Evolutionary conservation across 2,797 vertebrate genomes (phyloP), one percentile per base, ranked within the genome.

Genomic region (Leucoraja ocellata): DNA sequence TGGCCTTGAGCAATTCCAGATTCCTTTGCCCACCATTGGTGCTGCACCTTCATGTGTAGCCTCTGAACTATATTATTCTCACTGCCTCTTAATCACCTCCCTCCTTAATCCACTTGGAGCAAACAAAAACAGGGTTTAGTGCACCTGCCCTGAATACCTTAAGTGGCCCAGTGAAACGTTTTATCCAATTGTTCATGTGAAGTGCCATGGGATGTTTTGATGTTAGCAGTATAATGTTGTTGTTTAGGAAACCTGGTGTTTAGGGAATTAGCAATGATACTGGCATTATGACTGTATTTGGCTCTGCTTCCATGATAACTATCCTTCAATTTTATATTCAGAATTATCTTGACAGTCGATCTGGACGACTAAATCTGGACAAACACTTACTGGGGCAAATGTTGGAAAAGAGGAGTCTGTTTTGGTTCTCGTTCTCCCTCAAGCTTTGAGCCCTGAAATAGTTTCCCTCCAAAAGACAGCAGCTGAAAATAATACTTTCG

Each of bases 401-500:
- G 90, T 28, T 25, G 25, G 39, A 54, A 73, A 10, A 2, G 13
- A 74, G 28, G 71, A n/a, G 18, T 58, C 46, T 92, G 54, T 32
- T 39, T 54, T 28, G 13, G 90, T 54, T 71, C 68, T 92, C 39
- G 13, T 46, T 76, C 71, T 92, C 68, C 46, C 39, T 92, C 23
- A 11, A 16, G 39, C 63, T 73, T 25, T 16, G 39, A 76, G 76
- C 71, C 39, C 46, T 92, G 21, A 73, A 46, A 46, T 46, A 4
- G 46, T 73, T 73, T 76, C 23, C 90, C 90, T 16, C 90, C 21
- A 23, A 76, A 39, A 71, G 68, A 25, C 32, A 92, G 71, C 68
- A 23, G 21, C 71, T 92, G 71, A 92, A 46, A 92, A 92, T 74
- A 92, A 21, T 16, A 92, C 14, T 71, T 76, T 54, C 54, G 90